Conservation (phyloP, 1,140 invertebrate species). For the Propsilocerus akamusi region DNA sequence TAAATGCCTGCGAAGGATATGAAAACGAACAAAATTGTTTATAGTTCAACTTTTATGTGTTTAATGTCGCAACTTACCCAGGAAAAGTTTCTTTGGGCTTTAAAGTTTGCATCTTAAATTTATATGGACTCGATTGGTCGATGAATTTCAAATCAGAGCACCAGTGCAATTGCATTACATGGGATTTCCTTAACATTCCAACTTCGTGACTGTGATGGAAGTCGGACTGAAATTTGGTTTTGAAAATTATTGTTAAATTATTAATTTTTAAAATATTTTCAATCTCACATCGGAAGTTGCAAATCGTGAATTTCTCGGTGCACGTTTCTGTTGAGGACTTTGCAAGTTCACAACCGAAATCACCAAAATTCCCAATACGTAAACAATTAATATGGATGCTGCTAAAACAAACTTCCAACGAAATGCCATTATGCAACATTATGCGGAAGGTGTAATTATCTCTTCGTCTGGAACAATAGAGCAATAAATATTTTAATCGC, state of each 20-base stretch:
- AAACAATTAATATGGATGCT: conserved; percentile 28
- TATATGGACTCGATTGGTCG: background rate
- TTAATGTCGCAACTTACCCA: background rate
- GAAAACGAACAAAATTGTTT: too few species aligned
- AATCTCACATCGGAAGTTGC: conserved; percentile 17
- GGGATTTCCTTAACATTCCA: conserved; percentile 15
- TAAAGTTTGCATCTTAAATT: background rate
- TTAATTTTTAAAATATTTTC: too few species aligned
- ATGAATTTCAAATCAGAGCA: background rate
- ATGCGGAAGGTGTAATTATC: background rate
- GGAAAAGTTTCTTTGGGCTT: background rate
- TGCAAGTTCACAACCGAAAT: conserved; percentile 33
- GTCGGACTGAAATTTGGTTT: conserved; percentile 1
- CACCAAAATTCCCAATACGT: conserved; percentile 31
- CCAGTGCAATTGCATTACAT: conserved; percentile 6
- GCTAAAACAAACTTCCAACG: conserved; percentile 31
- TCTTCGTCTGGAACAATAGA: background rate
- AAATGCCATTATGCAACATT: conserved; percentile 11
- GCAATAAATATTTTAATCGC: too few species aligned
- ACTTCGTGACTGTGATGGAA: background rate
- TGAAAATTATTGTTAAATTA: conserved; percentile 2
- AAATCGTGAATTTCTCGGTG: conserved; percentile 13
- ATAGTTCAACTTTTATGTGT: too few species aligned
- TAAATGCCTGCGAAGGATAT: background rate
- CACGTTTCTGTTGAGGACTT: conserved; percentile 23